Conservation (phyloP, 2,797 vertebrate species). For the Paramormyrops hopkinsi region DNA sequence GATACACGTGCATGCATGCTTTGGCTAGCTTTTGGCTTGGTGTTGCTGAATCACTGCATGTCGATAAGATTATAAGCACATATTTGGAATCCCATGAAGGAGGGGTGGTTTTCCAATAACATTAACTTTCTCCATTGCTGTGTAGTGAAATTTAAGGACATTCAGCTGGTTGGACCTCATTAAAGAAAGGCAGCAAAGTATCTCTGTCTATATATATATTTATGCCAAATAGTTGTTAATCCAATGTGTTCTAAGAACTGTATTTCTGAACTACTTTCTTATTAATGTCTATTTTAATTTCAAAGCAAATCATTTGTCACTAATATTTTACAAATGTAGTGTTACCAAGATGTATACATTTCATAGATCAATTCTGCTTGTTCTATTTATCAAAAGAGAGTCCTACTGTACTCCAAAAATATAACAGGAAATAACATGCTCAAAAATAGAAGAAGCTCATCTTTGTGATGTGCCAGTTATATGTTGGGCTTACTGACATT, state of each 20-base stretch:
- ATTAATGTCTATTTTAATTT: background rate
- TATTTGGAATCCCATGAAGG: background rate
- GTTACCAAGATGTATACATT: background rate
- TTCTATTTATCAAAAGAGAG: background rate
- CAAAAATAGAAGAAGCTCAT: background rate
- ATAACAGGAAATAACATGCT: background rate
- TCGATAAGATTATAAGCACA: background rate
- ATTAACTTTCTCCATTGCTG: background rate
- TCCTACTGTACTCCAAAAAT: background rate
- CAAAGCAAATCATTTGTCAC: background rate
- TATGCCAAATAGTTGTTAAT: background rate
- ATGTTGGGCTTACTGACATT: background rate
- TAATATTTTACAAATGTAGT: background rate
- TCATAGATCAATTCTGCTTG: background rate
- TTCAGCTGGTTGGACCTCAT: background rate
- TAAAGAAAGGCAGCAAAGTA: background rate
- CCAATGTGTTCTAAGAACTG: background rate
- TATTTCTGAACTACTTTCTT: background rate
- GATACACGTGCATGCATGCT: background rate
- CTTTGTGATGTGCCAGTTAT: background rate
- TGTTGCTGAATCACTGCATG: background rate
- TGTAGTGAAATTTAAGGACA: background rate
- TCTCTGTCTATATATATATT: background rate
- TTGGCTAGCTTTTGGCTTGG: background rate
- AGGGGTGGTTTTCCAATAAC: background rate